Conservation (phyloP, 2,888 invertebrate species). For the Drosophila picticornis region DNA sequence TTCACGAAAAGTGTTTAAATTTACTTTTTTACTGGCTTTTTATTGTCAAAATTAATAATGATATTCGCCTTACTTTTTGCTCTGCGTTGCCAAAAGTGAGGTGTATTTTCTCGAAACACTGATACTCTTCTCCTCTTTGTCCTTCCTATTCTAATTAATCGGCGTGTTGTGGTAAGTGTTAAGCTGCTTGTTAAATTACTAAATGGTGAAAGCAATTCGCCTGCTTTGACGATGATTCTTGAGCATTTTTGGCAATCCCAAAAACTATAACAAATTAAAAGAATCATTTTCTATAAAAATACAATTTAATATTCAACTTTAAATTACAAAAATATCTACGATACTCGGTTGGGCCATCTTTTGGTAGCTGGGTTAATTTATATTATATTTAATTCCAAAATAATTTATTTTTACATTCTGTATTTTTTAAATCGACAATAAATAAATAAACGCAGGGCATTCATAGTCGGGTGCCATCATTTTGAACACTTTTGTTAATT, state of each 20-base stretch:
- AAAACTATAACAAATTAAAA: background rate
- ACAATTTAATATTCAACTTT: background rate
- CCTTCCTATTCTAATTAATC: too few species aligned
- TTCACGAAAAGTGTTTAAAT: too few species aligned
- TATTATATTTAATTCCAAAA: background rate
- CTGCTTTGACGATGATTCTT: too few species aligned
- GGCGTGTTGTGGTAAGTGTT: too few species aligned
- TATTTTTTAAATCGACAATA: background rate
- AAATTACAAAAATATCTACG: background rate
- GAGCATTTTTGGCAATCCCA: background rate
- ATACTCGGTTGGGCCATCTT: background rate
- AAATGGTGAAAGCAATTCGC: too few species aligned
- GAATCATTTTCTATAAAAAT: background rate
- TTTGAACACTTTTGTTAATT: slow-evolving; percentile 1
- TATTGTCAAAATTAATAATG: too few species aligned
- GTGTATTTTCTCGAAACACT: too few species aligned
- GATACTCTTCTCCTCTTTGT: too few species aligned
- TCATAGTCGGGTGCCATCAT: background rate
- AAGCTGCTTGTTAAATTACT: too few species aligned
- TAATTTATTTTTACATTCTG: background rate
- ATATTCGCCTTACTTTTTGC: too few species aligned
- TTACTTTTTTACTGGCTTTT: too few species aligned
- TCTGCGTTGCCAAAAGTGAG: too few species aligned
- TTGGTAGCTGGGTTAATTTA: background rate
- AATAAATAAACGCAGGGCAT: background rate